Conservation (phyloP, 2,888 invertebrate species). For the Aspidiotus destructor region DNA sequence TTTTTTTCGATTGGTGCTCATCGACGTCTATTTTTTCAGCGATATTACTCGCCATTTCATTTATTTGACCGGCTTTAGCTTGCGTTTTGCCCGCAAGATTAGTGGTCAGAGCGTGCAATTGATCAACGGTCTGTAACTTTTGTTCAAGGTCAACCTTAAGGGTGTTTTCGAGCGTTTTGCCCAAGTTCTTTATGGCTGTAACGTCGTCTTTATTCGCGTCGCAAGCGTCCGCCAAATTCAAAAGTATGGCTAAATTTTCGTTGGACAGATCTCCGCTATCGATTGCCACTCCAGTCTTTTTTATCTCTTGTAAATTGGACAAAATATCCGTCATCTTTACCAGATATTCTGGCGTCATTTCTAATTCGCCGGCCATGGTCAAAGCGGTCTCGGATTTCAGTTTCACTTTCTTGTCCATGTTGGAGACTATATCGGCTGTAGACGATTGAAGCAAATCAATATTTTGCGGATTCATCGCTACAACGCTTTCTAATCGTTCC, state of each 20-base stretch:
- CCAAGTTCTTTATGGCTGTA: neutral
- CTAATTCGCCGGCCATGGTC: neutral
- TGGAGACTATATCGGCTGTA: neutral
- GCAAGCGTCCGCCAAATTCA: neutral
- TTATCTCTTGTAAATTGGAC: conserved; percentile 36
- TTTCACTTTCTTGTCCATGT: neutral
- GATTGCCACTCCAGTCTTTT: neutral
- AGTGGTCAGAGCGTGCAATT: neutral
- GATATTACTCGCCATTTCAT: conserved; percentile 36
- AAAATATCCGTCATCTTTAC: conserved; percentile 45
- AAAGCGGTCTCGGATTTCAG: neutral
- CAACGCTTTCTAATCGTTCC: neutral
- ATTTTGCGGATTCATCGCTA: neutral
- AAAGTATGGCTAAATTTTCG: neutral
- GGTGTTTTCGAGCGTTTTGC: conserved; percentile 1
- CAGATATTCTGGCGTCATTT: conserved; percentile 38
- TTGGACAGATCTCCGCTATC: neutral
- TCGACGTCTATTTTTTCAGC: conserved; percentile 42
- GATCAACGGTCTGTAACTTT: conserved; percentile 13
- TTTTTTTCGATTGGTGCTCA: conserved; percentile 43
- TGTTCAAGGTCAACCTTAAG: neutral
- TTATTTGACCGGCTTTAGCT: conserved; percentile 42
- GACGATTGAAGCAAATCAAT: neutral
- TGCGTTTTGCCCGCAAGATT: conserved; percentile 8
- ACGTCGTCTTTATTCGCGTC: neutral